Evolutionary conservation across 1,140 invertebrate species (phyloP), one percentile per base, ranked within the genome.

Genomic region (Bacillus rossius): DNA sequence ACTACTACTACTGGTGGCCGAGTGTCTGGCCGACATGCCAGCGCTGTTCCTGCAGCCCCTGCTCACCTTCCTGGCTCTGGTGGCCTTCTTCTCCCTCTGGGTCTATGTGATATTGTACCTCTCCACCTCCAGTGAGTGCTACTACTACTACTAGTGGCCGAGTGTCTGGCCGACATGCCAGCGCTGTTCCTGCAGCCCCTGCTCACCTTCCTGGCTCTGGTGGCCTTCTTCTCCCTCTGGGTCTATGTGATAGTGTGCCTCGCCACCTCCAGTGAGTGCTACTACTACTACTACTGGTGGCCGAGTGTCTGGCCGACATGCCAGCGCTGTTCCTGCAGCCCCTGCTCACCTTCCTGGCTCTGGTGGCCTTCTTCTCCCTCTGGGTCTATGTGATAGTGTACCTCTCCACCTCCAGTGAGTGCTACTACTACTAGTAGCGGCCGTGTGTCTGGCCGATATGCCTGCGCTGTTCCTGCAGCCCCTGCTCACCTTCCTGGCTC

Each of bases 251-350:
- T 96, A 61, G 74, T 85, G 22, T 84, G 77, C 65, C 72, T 89
- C 4, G 81, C 82, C n/a, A 87, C 86, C 62, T 79, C 85, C 37
- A 79, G 87, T 89, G 77, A 82, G 83, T 78, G 41, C n/a, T n/a
- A n/a, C n/a, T n/a, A n/a, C n/a, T n/a, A n/a, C n/a, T n/a, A n/a
- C n/a, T n/a, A n/a, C n/a, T n/a, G n/a, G n/a, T n/a, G n/a, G n/a
- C n/a, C n/a, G n/a, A n/a, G n/a, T n/a, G n/a, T n/a, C n/a, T n/a
- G n/a, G n/a, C 84, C 48, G 84, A 85, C 66, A 80, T 96, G 60
- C 93, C 94, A 5, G 84, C 82, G n/a, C 73, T 98, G 22, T 86
- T 96, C 66, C 75, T 94, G 19, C 93, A 95, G 68, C 94, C 94
- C 1, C 69, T 96, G 1, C 75, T 93, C 57, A 96, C 94, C 0